Evolutionary conservation across 1,140 invertebrate genomes (phyloP), one percentile per base, ranked within the genome.

Genomic region (Zaprionus kolodkinae): DNA sequence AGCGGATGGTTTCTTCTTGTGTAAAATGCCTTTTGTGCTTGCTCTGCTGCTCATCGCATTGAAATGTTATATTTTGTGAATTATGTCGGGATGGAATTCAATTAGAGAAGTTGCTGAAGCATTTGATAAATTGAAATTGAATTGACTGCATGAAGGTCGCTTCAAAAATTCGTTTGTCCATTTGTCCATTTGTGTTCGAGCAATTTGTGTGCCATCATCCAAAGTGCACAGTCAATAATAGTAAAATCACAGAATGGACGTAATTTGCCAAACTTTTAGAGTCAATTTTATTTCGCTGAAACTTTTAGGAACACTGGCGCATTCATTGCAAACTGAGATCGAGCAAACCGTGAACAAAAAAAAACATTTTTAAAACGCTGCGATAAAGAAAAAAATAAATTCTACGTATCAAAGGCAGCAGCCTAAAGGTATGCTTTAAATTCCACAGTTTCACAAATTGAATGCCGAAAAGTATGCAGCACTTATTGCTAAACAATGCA

Each of bases 51-150:
- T 40, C 68, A 40, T 67, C 48, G 82, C 76, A 88, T 80, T 88
- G 84, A 87, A 88, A 87, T 80, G 80, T 81, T 89, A 78, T 84
- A 81, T 84, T 78, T 80, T 81, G 61, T 78, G 73, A 88, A 81
- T 80, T 83, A 83, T 80, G 68, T 67, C 72, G 61, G 82, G 72
- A 72, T 78, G 68, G 72, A 84, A 88, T 84, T 88, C 85, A 89
- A 88, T 89, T 84, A 88, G 69, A 88, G 72, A 84, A 79, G 78
- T 87, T 87, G 79, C 83, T 79, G 79, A 68, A 71, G 84, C 73
- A 88, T 80, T 87, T 84, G 65, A 76, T 81, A 84, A 81, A 88
- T 88, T 80, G 80, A 88, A 84, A 84, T 88, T 64, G 73, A 72
- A 80, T 88, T 71, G 69, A 80, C 66, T 78, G 30, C 12, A 25